Base-by-base conservation (phyloP, 2,888 invertebrate genomes). In the Luffia ferchaultella region DNA sequence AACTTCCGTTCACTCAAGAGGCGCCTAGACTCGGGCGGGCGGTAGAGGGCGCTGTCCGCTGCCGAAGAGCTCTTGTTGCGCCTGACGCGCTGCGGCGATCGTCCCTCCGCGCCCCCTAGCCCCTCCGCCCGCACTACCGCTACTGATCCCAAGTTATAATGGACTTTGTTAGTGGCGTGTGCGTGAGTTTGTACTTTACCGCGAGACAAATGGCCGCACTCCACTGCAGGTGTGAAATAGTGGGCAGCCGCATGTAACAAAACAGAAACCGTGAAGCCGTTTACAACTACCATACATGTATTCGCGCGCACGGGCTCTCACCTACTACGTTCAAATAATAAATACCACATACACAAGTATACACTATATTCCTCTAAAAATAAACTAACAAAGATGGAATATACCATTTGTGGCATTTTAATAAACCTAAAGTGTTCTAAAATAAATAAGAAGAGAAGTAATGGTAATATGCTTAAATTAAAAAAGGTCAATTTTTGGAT, bases 141-240 rank as follows among this genome's bases (percentile, higher is more conserved):
- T 70, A 75, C 77, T 64, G 76, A 73, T 68, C 69, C 70, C 68
- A 74, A 70, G 68, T 74, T 76, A 72, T 68, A 74, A 65, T 74
- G 74, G 62, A 72, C 67, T 62, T 70, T 70, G 82, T 84, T 84
- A 84, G 84, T 79, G 63, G 78, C 76, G 76, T 76, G 79, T 77
- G 87, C 88, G 85, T 88, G 88, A 86, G 87, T 87, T 83, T 86
- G 88, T 88, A 88, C 88, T 78, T 88, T 89, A 88, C 88, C 88
- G 73, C 88, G 79, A 76, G 87, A 86, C 72, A 88, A 85, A 78
- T 80, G 85, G 70, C 76, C 85, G 79, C 86, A 86, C 76, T 88
- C 89, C 86, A 85, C 88, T 88, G 88, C 83, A 76, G 80, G 80
- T 78, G 85, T 76, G 83, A 83, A 74, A 76, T 73, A 79, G 75